Evolutionary conservation across 2,113 vertebrate genomes (phyloP).

Genomic region (Xiphophorus hellerii): DNA sequence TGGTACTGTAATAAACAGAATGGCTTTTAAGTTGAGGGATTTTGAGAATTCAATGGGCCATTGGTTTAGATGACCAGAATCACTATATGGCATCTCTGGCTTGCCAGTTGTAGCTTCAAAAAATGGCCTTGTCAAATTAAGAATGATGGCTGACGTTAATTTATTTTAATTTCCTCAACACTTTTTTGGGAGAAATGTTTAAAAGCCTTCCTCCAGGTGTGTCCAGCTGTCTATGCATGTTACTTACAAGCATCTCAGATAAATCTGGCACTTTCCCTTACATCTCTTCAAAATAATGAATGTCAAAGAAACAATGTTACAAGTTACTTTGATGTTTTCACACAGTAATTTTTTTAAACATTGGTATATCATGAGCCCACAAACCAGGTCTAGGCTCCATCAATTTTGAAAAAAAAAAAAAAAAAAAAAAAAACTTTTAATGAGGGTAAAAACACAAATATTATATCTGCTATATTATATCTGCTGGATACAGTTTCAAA

Average conservation of each 20-base stretch:
- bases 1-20: no score
- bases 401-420: background rate
- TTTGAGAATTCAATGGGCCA: no score
- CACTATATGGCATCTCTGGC: no score
- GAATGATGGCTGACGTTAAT: no score
- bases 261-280: background rate
- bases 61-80: no score
- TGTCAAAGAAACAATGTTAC: background rate
- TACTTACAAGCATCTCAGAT: background rate
- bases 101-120: no score
- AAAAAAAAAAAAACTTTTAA: background rate
- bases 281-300: background rate
- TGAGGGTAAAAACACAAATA: background rate
- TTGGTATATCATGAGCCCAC: background rate
- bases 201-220: no score
- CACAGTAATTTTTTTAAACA: background rate
- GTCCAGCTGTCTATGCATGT: background rate
- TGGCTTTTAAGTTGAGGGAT: no score
- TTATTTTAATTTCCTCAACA: no score
- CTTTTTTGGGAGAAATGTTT: no score
- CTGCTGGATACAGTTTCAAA: background rate
- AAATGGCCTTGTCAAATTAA: no score
- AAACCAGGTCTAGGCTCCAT: no score
- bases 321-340: background rate
- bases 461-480: background rate